A percentile compares a stretch with the other conserved stretches of the same genome.
Conservation (phyloP, 2,113 vertebrate species). For the Cyanoderma ruficeps region DNA sequence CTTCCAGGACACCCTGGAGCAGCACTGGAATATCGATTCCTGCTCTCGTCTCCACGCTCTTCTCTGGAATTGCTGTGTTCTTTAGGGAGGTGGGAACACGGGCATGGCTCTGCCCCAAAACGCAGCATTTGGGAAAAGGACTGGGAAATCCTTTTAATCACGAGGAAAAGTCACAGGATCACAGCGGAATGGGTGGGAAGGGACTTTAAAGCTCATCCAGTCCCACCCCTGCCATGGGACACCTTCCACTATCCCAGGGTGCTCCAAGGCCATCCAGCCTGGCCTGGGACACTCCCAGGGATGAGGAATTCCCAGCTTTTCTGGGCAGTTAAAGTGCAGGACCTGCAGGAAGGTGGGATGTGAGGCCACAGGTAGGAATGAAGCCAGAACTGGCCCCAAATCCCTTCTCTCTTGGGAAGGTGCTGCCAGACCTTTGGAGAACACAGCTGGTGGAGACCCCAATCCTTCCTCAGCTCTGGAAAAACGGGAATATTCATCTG, state of each 20-base stretch:
- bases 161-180: not conserved
- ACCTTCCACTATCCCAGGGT: not conserved
- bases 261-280: not conserved
- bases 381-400: not conserved
- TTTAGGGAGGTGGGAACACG: not conserved
- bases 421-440: not conserved
- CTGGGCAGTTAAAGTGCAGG: not conserved
- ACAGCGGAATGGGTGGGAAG: not conserved
- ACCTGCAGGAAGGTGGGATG: not conserved
- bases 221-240: not conserved
- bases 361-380: not conserved
- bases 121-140: not conserved
- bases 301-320: not conserved
- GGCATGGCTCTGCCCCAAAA: not conserved
- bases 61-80: not conserved
- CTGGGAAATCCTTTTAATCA: not conserved
- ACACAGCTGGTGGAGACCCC: not conserved
- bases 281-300: not conserved
- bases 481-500: not conserved
- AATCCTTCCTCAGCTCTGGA: not conserved
- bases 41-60: not conserved
- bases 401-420: not conserved
- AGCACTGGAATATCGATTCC: not conserved
- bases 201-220: not conserved
- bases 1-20: constrained; percentile 20